A percentile compares a stretch with the other conserved stretches of the same genome.
Conservation (phyloP, 2,888 invertebrate species). For the Morpho deidamia region DNA sequence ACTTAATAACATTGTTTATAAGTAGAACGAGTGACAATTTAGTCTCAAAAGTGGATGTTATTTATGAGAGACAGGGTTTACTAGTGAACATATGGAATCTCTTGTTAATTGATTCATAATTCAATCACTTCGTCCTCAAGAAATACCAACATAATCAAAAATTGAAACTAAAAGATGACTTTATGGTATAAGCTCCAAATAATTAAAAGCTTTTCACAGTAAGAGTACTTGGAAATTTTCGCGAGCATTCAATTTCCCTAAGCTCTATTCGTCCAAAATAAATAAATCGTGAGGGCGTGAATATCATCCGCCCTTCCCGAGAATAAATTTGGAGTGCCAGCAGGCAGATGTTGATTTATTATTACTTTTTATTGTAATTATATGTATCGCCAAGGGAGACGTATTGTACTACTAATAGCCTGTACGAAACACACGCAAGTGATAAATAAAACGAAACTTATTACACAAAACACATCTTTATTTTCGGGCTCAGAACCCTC, state of each 20-base stretch:
- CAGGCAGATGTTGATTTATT: constrained; percentile 73
- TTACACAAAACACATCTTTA: not conserved
- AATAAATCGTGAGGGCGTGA: constrained; percentile 58
- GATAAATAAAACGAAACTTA: constrained; percentile 3
- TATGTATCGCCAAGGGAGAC: constrained; percentile 43
- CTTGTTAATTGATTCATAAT: too few species aligned
- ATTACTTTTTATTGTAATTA: constrained; percentile 73
- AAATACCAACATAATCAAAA: too few species aligned
- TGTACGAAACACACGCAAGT: constrained; percentile 10
- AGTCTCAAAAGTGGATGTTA: too few species aligned
- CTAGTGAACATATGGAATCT: too few species aligned
- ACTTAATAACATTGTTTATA: too few species aligned
- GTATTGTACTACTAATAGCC: constrained; percentile 38
- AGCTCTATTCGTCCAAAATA: constrained; percentile 64
- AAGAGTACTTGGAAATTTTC: constrained; percentile 14
- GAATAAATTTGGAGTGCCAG: constrained; percentile 69
- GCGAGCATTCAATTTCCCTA: constrained; percentile 59
- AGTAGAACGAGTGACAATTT: too few species aligned
- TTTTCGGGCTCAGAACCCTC: too few species aligned
- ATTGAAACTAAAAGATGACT: too few species aligned
- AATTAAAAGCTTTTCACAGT: not conserved
- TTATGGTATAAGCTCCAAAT: too few species aligned
- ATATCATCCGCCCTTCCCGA: constrained; percentile 38
- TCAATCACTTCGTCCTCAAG: too few species aligned
- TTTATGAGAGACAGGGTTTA: too few species aligned